These are phyloP conservation scores for Sphaerophoria taeniata DNA, from an alignment of 2,888 invertebrate genomes.

Conservation along the genomic window DNA sequence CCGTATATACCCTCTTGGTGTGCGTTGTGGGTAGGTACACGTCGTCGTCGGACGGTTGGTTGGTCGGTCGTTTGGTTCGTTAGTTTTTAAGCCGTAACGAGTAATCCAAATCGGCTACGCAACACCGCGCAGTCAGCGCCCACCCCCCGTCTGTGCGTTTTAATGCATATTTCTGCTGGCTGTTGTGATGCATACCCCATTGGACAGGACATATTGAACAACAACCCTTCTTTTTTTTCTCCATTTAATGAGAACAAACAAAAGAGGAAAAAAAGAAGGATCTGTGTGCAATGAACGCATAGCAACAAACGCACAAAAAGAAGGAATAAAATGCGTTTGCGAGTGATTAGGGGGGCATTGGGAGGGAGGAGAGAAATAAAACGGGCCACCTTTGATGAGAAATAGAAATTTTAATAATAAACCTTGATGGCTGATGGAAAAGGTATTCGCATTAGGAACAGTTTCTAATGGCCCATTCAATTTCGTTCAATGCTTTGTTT, in stretches of 20 bases:
- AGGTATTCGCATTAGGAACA: background rate
- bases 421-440: constrained; percentile 24
- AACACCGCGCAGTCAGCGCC: constrained; percentile 75
- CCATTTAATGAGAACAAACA: constrained; percentile 71
- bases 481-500: background rate
- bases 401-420: constrained; percentile 69
- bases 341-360: background rate
- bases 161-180: constrained; percentile 46
- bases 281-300: constrained; percentile 18
- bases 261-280: constrained; percentile 53
- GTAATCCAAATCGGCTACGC: constrained; percentile 75
- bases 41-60: too few species aligned
- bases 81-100: constrained; percentile 23
- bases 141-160: constrained; percentile 31
- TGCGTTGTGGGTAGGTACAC: too few species aligned
- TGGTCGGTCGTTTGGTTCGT: too few species aligned
- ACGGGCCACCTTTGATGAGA: constrained; percentile 56
- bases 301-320: constrained; percentile 31
- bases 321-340: background rate
- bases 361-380: background rate
- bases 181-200: constrained; percentile 51
- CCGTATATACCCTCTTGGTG: too few species aligned
- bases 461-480: background rate
- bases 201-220: constrained; percentile 54
- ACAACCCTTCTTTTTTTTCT: constrained; percentile 1